Conservation (phyloP, 2,888 invertebrate species). For the Tipula unca region DNA sequence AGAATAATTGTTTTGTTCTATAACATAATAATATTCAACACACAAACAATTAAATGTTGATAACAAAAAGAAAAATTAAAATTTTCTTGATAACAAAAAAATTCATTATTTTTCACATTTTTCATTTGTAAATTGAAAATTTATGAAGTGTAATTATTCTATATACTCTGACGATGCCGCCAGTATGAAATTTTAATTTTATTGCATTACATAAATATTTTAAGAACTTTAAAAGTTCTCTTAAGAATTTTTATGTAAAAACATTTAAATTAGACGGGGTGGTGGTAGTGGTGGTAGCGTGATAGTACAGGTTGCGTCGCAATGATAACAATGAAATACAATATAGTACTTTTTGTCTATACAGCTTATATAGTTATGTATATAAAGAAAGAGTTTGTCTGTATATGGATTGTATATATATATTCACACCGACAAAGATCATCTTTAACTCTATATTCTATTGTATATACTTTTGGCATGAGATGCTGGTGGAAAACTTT, state of each 20-base stretch:
- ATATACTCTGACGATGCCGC: not conserved
- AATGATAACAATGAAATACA: not conserved
- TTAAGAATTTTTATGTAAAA: not conserved
- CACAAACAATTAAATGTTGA: not conserved
- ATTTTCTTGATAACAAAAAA: constrained; percentile 1
- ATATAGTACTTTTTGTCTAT: not conserved
- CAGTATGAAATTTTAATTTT: not conserved
- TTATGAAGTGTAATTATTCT: constrained; percentile 8
- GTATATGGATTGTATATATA: not conserved
- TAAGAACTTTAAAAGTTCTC: not conserved
- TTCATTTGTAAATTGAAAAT: not conserved
- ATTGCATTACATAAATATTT: constrained; percentile 2
- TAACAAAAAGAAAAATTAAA: not conserved
- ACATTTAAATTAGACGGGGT: not conserved
- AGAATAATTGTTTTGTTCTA: not conserved
- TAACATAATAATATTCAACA: not conserved
- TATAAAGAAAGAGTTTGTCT: too few species aligned
- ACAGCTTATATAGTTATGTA: not conserved
- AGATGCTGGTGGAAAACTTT: not conserved
- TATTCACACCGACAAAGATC: not conserved
- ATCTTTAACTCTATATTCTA: not conserved
- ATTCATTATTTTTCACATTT: constrained; percentile 8
- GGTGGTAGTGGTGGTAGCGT: not conserved
- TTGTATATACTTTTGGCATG: not conserved
- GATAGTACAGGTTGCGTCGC: not conserved